Conservation (phyloP, 2,888 invertebrate genomes). For the Apotomis betuletana region DNA sequence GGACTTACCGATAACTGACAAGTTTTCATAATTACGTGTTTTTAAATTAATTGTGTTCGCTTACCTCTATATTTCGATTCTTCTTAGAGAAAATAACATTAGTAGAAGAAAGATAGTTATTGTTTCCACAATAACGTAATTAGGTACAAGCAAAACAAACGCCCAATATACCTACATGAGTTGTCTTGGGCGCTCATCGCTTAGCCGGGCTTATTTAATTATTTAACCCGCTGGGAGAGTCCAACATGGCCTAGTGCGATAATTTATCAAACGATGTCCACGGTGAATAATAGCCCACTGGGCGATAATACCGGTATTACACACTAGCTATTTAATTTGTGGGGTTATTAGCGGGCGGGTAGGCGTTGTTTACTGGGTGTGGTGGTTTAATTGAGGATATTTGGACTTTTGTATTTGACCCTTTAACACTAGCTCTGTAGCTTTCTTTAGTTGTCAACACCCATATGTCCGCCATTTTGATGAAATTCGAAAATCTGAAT, state of each 20-base stretch:
- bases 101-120: no score
- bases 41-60: no score
- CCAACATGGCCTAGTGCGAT: slow-evolving; percentile 17
- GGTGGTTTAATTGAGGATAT: background rate
- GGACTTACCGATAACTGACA: no score
- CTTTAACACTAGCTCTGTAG: background rate
- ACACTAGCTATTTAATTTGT: slow-evolving; percentile 31
- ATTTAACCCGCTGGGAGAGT: slow-evolving; percentile 31
- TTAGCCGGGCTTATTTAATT: slow-evolving; percentile 34
- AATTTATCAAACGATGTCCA: slow-evolving; percentile 35
- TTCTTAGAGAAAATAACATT: no score
- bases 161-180: slow-evolving; percentile 18
- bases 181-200: slow-evolving; percentile 16
- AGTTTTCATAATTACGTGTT: no score
- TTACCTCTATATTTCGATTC: no score
- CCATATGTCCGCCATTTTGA: no score
- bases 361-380: background rate
- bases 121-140: no score
- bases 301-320: slow-evolving; percentile 20
- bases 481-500: no score
- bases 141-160: slow-evolving; percentile 5
- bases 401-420: background rate
- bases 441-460: no score
- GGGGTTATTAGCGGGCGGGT: background rate
- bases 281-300: slow-evolving; percentile 32